Base-by-base conservation (phyloP, 2,113 vertebrate genomes). In the Vombatus ursinus region DNA sequence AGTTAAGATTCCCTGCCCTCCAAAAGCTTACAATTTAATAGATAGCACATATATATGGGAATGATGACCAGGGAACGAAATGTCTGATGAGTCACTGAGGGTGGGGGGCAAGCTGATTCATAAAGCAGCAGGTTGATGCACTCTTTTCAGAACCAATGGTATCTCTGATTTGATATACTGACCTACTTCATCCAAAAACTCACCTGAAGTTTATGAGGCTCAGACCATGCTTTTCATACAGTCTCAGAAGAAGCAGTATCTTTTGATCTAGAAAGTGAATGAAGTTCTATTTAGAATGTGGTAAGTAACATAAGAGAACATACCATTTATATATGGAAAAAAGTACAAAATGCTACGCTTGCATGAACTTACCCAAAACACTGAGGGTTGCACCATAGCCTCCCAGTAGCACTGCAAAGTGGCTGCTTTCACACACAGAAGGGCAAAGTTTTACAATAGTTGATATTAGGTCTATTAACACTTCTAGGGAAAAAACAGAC, bases 331-430 rank as follows among this genome's bases (percentile, higher is more conserved):
- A 44, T 84, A 22, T 23, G 4, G 0, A 44, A 84, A 77, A 84
- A n/a, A 84, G 12, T 37, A 23, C 48, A 23, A 5, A 52, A 16
- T 23, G 3, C 53, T 28, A 7, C 2, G 25, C 0, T 26, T n/a
- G 48, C n/a, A n/a, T 57, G n/a, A 2, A 51, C 97, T 98, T 96
- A 99, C 99, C 99, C 97, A 98, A 96, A 53, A 96, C 12, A 68
- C 98, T 99, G 96, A 99, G 98, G 0, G 99, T 99, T 48, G 99
- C 99, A 26, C 99, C 99, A 0, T 99, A 99, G 22, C 99, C 99
- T 97, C 99, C 99, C 26, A 99, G 97, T 52, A 99, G 98, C 77
- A 99, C 98, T 0, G 99, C 98, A 49, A 99, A 99, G 97, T 99
- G 99, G 96, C 96, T 99, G 95, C 96, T 98, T 94, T 98, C 98